Evolutionary conservation across 2,797 vertebrate genomes (phyloP), one percentile per base, ranked within the genome.

Genomic region (Alosa sapidissima): DNA sequence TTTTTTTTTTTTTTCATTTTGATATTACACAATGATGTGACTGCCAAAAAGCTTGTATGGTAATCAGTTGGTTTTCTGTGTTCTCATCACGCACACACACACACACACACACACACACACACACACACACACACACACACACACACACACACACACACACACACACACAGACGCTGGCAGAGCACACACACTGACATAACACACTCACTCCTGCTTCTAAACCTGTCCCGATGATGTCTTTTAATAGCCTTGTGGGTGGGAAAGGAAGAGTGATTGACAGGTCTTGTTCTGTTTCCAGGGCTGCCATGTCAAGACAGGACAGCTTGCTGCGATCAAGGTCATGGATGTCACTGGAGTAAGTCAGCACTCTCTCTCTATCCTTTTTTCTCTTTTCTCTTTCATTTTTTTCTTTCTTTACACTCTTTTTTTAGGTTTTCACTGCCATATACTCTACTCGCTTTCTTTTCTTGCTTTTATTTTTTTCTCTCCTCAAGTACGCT

Each of bases 291-390:
- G 55, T 90, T 84, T 90, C 21, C 93, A 99, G 98, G 98, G 98
- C 91, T 98, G 97, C 87, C 98, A 99, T 96, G 98, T 99, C 92
- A 99, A 99, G 94, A 99, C 98, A 0, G 98, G 98, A 60, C 98
- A 99, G 93, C 97, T 99, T 6, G 98, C 98, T 89, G 98, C 98
- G 84, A 99, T 99, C 94, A 99, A 99, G 92, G 98, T 99, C 94
- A 99, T 99, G 98, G 98, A 99, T 82, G 98, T 99, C 95, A 99
- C 98, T 13, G 98, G 97, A 95, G 98, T 98, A 96, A 97, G 87
- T 93, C 24, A 21, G 83, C 72, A 81, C 87, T 48, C 82, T 0
- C 84, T 41, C 85, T 81, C 58, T 49, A 81, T 49, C 82, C 45
- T 86, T 5, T 55, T 60, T 51, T 68, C 81, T 48, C 86, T 55